Evolutionary conservation across 2,797 vertebrate genomes (phyloP), one percentile per base, ranked within the genome.

Genomic region (Oreochromis grahami): DNA sequence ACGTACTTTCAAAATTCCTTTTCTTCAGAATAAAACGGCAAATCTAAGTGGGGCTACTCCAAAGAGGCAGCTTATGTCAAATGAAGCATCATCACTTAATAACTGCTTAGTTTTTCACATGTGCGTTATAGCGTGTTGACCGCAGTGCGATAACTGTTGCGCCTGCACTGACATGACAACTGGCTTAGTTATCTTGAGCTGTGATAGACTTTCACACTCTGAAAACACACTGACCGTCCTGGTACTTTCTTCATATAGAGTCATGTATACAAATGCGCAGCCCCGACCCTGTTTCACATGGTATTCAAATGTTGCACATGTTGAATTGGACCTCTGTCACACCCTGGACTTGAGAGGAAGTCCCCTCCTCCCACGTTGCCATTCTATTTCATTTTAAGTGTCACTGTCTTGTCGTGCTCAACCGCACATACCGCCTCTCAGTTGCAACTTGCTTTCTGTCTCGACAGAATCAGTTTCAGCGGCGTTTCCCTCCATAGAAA

Each of bases 261-360:
- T 88, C 43, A 58, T 50, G 34, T 21, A 65, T 21, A 70, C 50
- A 85, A 79, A 87, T 5, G 3, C 43, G 15, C 45, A 65, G 8
- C 70, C 7, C 12, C 12, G 21, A 85, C 80, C 41, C 29, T 11
- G n/a, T 17, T 48, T 78, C 45, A 38, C 43, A 29, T 19, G 24
- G 5, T 13, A 63, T 53, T 43, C 79, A 55, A 77, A 63, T 60
- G 11, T 52, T 3, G 26, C 60, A 77, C 70, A 58, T 7, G 82
- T 7, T 58, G 38, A 88, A 68, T 79, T n/a, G 10, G 38, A 50
- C 74, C 10, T 50, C 34, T 83, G 34, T 89, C 76, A 52, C 76
- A 85, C 78, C 29, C 45, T 77, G 55, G 77, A 84, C 91, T 79
- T 79, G 29, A 84, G 63, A 95, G 95, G 95, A 96, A 94, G 93